Base-by-base conservation (phyloP, 2,888 invertebrate species). In the Herminia tarsipennalis region DNA sequence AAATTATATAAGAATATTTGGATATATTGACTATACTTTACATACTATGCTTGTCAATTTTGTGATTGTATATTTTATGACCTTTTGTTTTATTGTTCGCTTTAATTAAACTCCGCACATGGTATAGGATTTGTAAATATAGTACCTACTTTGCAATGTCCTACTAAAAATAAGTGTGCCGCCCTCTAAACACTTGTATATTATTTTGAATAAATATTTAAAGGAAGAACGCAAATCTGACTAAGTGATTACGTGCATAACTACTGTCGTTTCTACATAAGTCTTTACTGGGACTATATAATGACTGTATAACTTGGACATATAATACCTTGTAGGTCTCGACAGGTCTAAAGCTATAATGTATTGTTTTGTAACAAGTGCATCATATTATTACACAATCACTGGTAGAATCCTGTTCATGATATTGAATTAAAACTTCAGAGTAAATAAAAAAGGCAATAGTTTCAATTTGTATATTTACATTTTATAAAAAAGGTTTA, bases 401-500 rank as follows among this genome's bases (percentile, higher is more conserved):
- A 14, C 18, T 6, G 3, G 18, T 5, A n/a, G 5, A 13, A 13
- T 18, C 13, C 4, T 13, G 17, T 20, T 18, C 5, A 27, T 18
- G 13, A 28, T 5, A 2, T 20, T 6, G 8, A 1, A 20, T 6
- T 16, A 14, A 21, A 6, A 10, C 10, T 17, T 22, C 10, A 22
- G 1, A 27, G 6, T 10, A 14, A 41, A 34, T 8, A 4, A 9
- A 8, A 9, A 14, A 24, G 8, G 2, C 9, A 18, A 14, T 17
- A 13, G 22, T 37, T 35, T 39, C 18, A 18, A 36, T 3, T 46
- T 20, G 5, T 40, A 34, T 42, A 42, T 48, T 38, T 39, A 43
- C 37, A 39, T 17, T n/a, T n/a, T n/a, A n/a, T 40, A 27, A 13
- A 39, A 46, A 36, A 34, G 3, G 5, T 33, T 27, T 59, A 65